Conservation (phyloP, 2,113 vertebrate species). For the Leiothrix lutea region DNA sequence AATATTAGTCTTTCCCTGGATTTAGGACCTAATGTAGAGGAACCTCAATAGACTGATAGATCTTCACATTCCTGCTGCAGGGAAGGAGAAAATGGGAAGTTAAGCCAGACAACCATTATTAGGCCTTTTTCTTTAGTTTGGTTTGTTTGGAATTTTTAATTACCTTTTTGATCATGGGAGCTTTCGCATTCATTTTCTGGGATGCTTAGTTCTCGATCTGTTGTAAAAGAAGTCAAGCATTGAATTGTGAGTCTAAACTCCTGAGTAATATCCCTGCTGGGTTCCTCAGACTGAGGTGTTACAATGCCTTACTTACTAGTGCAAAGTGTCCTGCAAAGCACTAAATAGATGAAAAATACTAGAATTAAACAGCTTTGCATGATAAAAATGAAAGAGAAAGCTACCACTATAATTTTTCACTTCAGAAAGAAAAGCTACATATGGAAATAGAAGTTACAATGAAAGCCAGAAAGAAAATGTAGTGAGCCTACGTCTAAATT, state of each 20-base stretch:
- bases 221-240: neutral
- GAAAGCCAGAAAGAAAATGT: neutral
- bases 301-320: neutral
- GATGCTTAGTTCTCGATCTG: neutral
- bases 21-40: neutral
- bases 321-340: neutral
- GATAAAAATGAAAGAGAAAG: neutral
- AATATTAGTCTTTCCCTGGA: neutral
- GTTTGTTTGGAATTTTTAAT: neutral
- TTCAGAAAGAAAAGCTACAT: neutral
- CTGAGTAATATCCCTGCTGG: neutral
- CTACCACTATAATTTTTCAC: neutral
- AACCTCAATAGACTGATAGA: neutral
- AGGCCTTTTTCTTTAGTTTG: neutral
- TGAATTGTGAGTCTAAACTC: neutral
- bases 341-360: neutral
- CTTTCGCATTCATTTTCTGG: neutral
- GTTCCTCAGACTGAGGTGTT: neutral
- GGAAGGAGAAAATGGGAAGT: neutral
- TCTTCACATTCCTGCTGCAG: neutral
- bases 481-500: neutral
- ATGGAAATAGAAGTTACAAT: neutral
- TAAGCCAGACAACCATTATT: neutral
- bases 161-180: neutral
- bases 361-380: neutral